Base-by-base conservation (phyloP, 2,888 invertebrate species). In the Spisula subtruncata region DNA sequence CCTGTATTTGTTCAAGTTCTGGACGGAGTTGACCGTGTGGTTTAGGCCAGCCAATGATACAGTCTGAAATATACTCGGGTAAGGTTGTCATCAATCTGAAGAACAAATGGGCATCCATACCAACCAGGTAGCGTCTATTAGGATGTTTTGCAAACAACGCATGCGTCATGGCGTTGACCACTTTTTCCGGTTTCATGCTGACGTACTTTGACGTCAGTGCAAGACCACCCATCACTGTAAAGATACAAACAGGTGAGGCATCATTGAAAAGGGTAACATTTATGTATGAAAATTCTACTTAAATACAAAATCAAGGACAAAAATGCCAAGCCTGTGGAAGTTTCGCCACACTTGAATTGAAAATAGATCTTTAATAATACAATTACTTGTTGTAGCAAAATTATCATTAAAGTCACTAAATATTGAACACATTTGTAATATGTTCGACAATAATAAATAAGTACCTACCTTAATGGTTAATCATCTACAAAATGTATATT, bases 121-220 rank as follows among this genome's bases (percentile, higher is more conserved):
- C 92, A 32, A 92, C 90, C 5, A 88, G 83, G 20, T 92, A 92
- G 6, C 83, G 79, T 25, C n/a, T 29, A 51, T 91, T 85, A 8
- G 91, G 92, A 35, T 81, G 90, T 83, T 84, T 85, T 6, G 91
- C 89, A 8, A 91, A 48, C 54, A 92, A 86, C 16, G 92, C 92
- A 66, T 92, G 92, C 79, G 56, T 46, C 89, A 92, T 92, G 35
- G 88, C 80, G 20, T 91, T 87, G 4, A 89, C 88, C 12, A 92
- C 92, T 18, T 71, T 32, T 14, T 90, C 66, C 1, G 87, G 88
- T 1, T 87, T 75, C 1, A 41, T 82, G 79, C 48, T 87, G 20
- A 89, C 83, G 48, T 71, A 92, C 41, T 87, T 82, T 35, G 60
- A 41, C 0, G 82, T 81, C 1, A 20, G 25, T 0, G 81, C 29